Evolutionary conservation across 2,888 invertebrate genomes (phyloP), one percentile per base, ranked within the genome.

Genomic region (Kuschelorhynchus macadamiae): DNA sequence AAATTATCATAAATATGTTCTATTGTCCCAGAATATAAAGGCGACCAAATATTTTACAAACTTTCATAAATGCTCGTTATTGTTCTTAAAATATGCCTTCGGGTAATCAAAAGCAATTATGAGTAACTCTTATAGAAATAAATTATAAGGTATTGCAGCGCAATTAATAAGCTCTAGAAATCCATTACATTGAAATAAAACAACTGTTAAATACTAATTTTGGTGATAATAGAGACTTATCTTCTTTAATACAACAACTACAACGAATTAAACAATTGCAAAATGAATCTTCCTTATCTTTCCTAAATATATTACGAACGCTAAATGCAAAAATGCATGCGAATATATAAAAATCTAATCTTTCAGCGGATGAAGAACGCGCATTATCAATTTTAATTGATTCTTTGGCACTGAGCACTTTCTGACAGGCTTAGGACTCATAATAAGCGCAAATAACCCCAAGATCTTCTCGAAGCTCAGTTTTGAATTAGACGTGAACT

Each of bases 81-180:
- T n/a, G n/a, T n/a, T 62, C 44, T 1, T 57, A 41, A 50, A 50
- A 50, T 11, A 67, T 63, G 57, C 21, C 62, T 11, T 32, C 46
- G 12, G 42, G 33, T 11, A 46, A 67, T 30, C 63, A 67, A 49
- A 25, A 41, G 18, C 18, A 25, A 32, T 42, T 67, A 16, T 49
- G 62, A 49, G 49, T 50, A n/a, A 53, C 64, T 57, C 63, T 57
- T 25, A 56, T 68, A 56, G 64, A 56, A 68, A 68, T 33, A 55
- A 68, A 49, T 20, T 62, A 56, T 46, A 20, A 49, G 33, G 63
- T 17, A 41, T 39, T 20, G 65, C 69, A 25, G 25, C n/a, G n/a
- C n/a, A n/a, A n/a, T n/a, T n/a, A n/a, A n/a, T n/a, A n/a, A n/a
- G n/a, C n/a, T n/a, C n/a, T n/a, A n/a, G n/a, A n/a, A n/a, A n/a